Conservation (phyloP, 2,797 vertebrate species). For the Avahi laniger region DNA sequence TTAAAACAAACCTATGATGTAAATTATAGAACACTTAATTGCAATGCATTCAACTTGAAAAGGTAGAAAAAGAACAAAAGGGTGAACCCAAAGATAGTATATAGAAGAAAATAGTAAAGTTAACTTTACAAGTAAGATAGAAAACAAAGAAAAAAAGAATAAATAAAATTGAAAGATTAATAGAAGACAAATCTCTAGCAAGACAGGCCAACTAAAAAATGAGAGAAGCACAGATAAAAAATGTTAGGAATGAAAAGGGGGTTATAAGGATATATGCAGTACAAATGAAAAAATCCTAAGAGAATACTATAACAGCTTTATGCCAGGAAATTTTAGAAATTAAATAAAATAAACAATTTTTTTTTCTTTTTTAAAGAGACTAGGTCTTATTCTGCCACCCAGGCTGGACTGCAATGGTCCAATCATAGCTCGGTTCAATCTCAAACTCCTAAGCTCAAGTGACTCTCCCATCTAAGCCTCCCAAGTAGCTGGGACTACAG, state of each 20-base stretch:
- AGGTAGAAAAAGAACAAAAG: not conserved
- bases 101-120: not conserved
- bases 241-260: not conserved
- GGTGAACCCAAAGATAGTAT: not conserved
- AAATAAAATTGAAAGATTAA: not conserved
- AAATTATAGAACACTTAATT: conserved; percentile 16
- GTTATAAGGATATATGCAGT: not conserved
- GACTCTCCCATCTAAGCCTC: too few species aligned
- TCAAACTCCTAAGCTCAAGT: too few species aligned
- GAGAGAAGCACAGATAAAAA: not conserved
- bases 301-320: not conserved
- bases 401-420: too few species aligned
- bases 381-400: too few species aligned
- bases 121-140: not conserved
- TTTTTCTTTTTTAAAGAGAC: too few species aligned
- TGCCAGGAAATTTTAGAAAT: not conserved
- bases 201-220: not conserved
- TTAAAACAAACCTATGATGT: not conserved
- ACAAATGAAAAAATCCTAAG: not conserved
- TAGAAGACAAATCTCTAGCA: not conserved
- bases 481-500: too few species aligned
- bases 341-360: not conserved
- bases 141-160: not conserved
- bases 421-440: too few species aligned
- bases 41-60: not conserved